Evolutionary conservation across 2,797 vertebrate species (phyloP).

Genomic region (Nyctibius grandis): DNA sequence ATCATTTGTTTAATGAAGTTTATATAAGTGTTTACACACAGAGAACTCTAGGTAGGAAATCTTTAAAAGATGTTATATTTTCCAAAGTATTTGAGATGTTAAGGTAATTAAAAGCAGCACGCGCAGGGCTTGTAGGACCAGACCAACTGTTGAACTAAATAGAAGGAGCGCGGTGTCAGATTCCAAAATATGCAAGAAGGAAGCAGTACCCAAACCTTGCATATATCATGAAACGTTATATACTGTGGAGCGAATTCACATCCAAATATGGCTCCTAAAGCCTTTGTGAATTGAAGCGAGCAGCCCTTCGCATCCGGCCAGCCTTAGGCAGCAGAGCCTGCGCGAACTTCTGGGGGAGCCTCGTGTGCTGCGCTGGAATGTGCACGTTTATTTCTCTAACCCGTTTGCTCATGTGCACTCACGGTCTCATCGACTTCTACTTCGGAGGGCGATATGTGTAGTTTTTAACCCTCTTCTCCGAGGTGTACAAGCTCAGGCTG

Average conservation of each 20-base stretch:
- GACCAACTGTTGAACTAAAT: not conserved
- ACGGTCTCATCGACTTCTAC: not conserved
- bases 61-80: not conserved
- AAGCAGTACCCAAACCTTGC: not conserved
- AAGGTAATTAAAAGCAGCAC: not conserved
- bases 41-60: not conserved
- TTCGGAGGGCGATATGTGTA: not conserved
- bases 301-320: not conserved
- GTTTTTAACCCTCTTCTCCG: not conserved
- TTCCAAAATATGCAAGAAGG: not conserved
- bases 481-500: not conserved
- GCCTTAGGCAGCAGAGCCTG: not conserved
- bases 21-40: not conserved
- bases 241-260: not conserved
- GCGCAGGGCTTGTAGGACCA: not conserved
- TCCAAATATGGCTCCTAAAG: conserved; percentile 3
- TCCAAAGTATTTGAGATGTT: not conserved
- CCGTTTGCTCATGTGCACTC: fast-evolving
- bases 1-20: not conserved
- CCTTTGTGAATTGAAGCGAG: not conserved
- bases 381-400: not conserved
- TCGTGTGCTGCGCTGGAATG: fast-evolving
- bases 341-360: not conserved
- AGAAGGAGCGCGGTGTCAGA: fast-evolving
- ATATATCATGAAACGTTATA: not conserved